Evolutionary conservation across 2,113 vertebrate genomes (phyloP).

Genomic region (Pungitius pungitius): DNA sequence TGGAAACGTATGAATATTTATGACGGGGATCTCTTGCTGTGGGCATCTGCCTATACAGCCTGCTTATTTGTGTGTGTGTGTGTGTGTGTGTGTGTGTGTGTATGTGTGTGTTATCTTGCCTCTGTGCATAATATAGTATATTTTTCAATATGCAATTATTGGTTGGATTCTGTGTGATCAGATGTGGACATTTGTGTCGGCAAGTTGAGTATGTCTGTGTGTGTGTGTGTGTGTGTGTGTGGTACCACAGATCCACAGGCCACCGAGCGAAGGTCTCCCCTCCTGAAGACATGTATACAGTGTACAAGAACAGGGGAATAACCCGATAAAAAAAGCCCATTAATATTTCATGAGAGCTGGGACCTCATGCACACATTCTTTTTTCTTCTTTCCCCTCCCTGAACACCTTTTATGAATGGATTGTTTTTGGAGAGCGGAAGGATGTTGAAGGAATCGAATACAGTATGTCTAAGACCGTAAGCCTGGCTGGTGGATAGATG

Average conservation of each 20-base stretch:
- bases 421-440: conserved; percentile 36
- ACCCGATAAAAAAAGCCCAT: conserved; percentile 43
- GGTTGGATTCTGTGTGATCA: conserved; percentile 13
- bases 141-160: neutral
- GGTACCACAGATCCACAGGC: conserved; percentile 3
- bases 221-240: conserved; percentile 36
- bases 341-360: conserved; percentile 64
- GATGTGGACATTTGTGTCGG: conserved; percentile 12
- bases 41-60: conserved; percentile 55
- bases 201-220: too few species aligned
- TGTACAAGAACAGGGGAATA: conserved; percentile 26
- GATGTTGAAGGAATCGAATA: conserved; percentile 27
- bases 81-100: conserved; percentile 39
- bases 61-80: conserved; percentile 34
- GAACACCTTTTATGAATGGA: conserved; percentile 42
- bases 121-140: neutral
- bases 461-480: neutral
- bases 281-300: conserved; percentile 2
- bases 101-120: conserved; percentile 26
- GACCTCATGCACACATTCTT: conserved; percentile 42
- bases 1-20: conserved; percentile 68
- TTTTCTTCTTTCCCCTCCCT: conserved; percentile 37
- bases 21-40: conserved; percentile 45
- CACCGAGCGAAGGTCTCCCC: conserved; percentile 2
- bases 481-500: conserved; percentile 12